Conservation (phyloP, 2,797 vertebrate species). For the Ptychobarbus kaznakovi region DNA sequence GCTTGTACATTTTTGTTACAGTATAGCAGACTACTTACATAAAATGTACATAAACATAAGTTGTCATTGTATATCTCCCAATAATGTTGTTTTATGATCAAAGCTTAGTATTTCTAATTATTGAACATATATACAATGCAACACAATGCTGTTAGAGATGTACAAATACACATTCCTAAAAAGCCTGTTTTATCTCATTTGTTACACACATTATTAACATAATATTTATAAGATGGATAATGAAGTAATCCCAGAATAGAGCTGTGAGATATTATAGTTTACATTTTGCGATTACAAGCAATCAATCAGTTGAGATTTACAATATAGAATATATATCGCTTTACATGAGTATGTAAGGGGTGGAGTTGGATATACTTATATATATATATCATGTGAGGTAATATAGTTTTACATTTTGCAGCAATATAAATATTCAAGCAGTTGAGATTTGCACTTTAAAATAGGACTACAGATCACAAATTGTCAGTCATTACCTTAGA, state of each 20-base stretch:
- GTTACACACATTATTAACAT: neutral
- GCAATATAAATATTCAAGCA: neutral
- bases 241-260: neutral
- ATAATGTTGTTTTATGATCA: neutral
- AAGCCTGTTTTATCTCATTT: neutral
- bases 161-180: neutral
- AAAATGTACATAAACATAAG: neutral
- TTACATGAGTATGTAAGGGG: neutral
- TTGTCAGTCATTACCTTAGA: neutral
- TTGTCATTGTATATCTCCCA: neutral
- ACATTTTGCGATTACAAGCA: neutral
- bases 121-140: neutral
- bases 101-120: neutral
- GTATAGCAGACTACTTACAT: neutral
- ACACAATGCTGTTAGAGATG: neutral
- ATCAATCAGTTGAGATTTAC: neutral
- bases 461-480: neutral
- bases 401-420: neutral
- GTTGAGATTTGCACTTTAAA: neutral
- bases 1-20: neutral
- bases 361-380: neutral
- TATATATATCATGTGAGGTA: neutral
- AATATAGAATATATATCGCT: neutral
- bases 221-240: neutral
- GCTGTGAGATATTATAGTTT: neutral